Evolutionary conservation across 2,888 invertebrate genomes (phyloP).

Genomic region (Mesochorus sp.): DNA sequence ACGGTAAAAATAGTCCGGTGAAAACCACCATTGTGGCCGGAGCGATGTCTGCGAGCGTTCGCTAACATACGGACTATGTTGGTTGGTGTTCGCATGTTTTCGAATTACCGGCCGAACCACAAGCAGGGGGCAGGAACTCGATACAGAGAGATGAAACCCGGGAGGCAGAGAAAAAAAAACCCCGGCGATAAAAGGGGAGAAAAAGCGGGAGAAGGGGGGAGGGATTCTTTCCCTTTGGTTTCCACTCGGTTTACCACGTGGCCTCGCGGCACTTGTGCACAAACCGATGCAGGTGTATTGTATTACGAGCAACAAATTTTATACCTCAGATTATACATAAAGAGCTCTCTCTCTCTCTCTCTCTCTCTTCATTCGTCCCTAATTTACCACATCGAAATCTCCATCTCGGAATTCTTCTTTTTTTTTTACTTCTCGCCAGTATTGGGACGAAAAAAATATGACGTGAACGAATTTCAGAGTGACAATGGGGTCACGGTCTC

Average conservation of each 20-base stretch:
- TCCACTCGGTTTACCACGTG: conserved; percentile 76
- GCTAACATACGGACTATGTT: not conserved
- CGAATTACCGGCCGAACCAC: conserved; percentile 45
- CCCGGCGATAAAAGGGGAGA: not conserved
- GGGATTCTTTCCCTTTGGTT: conserved; percentile 62
- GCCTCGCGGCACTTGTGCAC: conserved; percentile 66
- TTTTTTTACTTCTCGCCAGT: not conserved
- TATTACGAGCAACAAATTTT: conserved; percentile 74
- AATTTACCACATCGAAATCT: not conserved
- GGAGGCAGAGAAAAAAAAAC: not conserved
- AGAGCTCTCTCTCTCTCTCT: too few relatives aligned
- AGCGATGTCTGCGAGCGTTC: conserved; percentile 24
- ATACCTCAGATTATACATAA: conserved; percentile 62
- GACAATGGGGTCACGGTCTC: too few relatives aligned
- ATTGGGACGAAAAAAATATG: too few relatives aligned
- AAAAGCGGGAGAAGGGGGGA: not conserved
- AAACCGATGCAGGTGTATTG: conserved; percentile 70
- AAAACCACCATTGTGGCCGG: conserved; percentile 46
- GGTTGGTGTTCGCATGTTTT: conserved; percentile 58
- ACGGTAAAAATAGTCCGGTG: conserved; percentile 14
- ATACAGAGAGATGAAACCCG: conserved; percentile 66
- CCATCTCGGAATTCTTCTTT: not conserved
- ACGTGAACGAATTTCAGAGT: too few relatives aligned
- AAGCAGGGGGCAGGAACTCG: conserved; percentile 68
- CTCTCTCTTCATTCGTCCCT: too few relatives aligned